Percentiles rank a stretch among this genome's conserved stretches.
Conservation (phyloP, 2,888 invertebrate species). For the Lasioglossum oenotherae region DNA sequence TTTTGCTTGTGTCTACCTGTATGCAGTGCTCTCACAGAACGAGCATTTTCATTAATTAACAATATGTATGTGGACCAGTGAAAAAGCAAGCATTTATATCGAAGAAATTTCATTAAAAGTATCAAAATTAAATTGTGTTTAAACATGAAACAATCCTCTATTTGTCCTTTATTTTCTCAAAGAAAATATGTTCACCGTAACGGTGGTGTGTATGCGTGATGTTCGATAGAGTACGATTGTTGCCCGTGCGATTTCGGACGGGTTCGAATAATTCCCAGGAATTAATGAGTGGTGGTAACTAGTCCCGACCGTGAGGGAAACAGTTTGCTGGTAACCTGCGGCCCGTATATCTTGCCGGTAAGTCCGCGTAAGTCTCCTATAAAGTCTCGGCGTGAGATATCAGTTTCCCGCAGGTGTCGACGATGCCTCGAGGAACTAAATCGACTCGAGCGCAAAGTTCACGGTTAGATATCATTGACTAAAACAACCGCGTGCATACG, state of each 20-base stretch:
- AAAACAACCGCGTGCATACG: constrained; percentile 37
- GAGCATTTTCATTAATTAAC: too few relatives aligned
- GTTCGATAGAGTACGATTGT: background rate
- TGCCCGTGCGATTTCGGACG: background rate
- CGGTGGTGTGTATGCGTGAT: too few relatives aligned
- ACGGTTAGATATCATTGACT: constrained; percentile 46
- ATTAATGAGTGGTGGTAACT: constrained; percentile 24
- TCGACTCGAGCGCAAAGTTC: constrained; percentile 50
- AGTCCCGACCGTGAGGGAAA: background rate
- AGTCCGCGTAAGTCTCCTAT: constrained; percentile 54
- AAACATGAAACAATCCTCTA: too few relatives aligned
- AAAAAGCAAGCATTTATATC: too few relatives aligned
- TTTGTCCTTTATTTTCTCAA: too few relatives aligned
- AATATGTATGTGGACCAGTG: too few relatives aligned
- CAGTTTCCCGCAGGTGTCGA: constrained; percentile 65
- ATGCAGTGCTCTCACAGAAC: too few relatives aligned
- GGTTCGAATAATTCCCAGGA: constrained; percentile 14
- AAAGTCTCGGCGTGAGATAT: constrained; percentile 58
- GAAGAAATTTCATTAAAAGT: too few relatives aligned
- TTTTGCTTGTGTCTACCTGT: too few relatives aligned
- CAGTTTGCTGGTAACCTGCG: constrained; percentile 34
- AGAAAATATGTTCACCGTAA: too few relatives aligned
- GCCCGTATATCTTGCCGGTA: constrained; percentile 58
- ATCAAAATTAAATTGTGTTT: too few relatives aligned
- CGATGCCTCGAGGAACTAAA: constrained; percentile 43